Conservation (phyloP, 2,797 vertebrate genomes). For the Falco naumanni region DNA sequence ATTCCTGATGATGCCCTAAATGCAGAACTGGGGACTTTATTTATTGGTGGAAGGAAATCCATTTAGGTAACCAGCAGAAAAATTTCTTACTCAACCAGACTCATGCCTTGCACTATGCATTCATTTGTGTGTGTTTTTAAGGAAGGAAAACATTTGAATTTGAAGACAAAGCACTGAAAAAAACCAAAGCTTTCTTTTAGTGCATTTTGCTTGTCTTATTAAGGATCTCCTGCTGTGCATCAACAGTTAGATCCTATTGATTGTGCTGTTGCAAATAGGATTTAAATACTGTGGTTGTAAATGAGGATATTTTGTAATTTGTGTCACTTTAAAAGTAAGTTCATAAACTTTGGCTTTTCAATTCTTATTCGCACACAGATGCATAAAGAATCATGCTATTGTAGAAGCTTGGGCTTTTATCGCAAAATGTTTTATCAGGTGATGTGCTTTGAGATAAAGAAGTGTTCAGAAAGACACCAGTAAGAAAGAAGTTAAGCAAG, state of each 20-base stretch:
- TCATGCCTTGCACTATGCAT: not conserved
- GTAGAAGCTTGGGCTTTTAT: not conserved
- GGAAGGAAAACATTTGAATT: not conserved
- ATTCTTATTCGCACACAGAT: not conserved
- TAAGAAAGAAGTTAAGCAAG: not conserved
- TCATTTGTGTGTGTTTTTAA: not conserved
- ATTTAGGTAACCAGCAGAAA: constrained; percentile 43
- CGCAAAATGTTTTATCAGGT: not conserved
- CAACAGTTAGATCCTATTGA: not conserved
- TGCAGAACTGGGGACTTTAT: constrained; percentile 83
- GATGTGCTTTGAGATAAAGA: not conserved
- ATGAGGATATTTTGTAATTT: not conserved
- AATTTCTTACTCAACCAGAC: not conserved
- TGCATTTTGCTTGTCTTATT: not conserved
- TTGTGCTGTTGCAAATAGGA: not conserved
- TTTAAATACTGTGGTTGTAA: constrained; percentile 7
- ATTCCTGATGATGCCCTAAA: constrained; percentile 76
- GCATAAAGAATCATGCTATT: not conserved
- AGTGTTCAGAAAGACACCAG: not conserved
- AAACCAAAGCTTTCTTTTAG: not conserved
- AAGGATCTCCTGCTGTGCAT: not conserved
- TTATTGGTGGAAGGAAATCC: constrained; percentile 78
- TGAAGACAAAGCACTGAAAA: not conserved
- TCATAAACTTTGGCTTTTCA: not conserved
- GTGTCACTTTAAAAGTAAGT: not conserved